Evolutionary conservation across 2,797 vertebrate genomes (phyloP).

Genomic region (Sebastes cheni): DNA sequence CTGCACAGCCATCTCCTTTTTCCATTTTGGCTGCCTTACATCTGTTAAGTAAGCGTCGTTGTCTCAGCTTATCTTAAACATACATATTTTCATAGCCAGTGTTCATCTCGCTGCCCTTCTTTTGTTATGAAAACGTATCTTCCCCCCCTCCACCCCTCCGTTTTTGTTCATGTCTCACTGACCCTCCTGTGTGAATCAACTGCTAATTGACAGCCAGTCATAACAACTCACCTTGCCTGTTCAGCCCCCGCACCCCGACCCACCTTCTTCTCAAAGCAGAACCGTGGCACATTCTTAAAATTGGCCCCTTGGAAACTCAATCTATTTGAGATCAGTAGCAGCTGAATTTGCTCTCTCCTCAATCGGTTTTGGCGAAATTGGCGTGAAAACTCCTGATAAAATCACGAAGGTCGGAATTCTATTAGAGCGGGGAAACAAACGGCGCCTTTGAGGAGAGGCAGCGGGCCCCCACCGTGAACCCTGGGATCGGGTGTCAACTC

Average conservation of each 20-base stretch:
- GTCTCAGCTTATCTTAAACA: conserved; percentile 76
- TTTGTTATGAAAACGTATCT: conserved; percentile 81
- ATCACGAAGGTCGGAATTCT: conserved; percentile 73
- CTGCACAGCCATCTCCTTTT: conserved; percentile 62
- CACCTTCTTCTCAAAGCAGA: conserved; percentile 52
- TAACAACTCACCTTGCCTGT: conserved; percentile 79
- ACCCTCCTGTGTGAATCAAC: conserved; percentile 81
- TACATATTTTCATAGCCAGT: conserved; percentile 71
- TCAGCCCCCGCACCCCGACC: conserved; percentile 40
- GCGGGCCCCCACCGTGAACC: conserved; percentile 66
- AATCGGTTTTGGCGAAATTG: conserved; percentile 81
- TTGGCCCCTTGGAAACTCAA: conserved; percentile 76
- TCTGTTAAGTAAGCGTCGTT: conserved; percentile 68
- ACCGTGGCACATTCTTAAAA: conserved; percentile 73
- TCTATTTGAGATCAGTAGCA: conserved; percentile 85
- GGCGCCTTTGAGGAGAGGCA: conserved; percentile 67
- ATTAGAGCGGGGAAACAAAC: conserved; percentile 75
- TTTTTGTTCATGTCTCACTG: conserved; percentile 60
- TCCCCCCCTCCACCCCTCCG: neutral
- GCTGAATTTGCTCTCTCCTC: conserved; percentile 79
- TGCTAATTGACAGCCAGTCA: conserved; percentile 87
- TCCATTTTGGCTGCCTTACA: conserved; percentile 68
- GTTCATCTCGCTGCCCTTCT: conserved; percentile 65
- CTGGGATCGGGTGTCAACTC: conserved; percentile 72
- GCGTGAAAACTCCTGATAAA: conserved; percentile 82